These are phyloP conservation scores for Sebastes hopkinsi DNA, from an alignment of 2,797 vertebrate species.

Conservation along the genomic window DNA sequence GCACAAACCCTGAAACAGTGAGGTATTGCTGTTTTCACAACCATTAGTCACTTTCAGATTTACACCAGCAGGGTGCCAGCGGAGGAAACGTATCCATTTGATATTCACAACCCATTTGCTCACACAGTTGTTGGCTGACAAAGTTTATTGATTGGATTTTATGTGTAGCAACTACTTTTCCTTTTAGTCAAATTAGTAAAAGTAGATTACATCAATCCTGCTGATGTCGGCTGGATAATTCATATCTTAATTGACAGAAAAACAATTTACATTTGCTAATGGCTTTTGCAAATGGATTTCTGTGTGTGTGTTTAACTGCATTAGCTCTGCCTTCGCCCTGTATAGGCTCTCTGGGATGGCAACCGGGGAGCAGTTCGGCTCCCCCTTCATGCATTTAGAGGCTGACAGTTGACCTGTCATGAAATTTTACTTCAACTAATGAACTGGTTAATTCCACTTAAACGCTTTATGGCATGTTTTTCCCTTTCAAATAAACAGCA, in stretches of 20 bases:
- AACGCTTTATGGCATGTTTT: slow-evolving; percentile 48
- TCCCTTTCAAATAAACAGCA: slow-evolving; percentile 41
- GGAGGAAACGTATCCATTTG: slow-evolving; percentile 42
- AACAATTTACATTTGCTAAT: slow-evolving; percentile 78
- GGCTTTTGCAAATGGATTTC: slow-evolving; percentile 70
- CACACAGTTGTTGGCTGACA: slow-evolving; percentile 64
- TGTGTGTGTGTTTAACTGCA: slow-evolving; percentile 43
- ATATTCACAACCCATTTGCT: slow-evolving; percentile 66
- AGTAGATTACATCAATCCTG: slow-evolving; percentile 72
- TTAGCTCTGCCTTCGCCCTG: slow-evolving; percentile 33
- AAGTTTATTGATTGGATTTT: slow-evolving; percentile 73
- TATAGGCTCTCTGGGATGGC: slow-evolving; percentile 13
- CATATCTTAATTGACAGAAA: slow-evolving; percentile 78
- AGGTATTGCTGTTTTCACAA: slow-evolving; percentile 23
- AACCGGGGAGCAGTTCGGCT: slow-evolving; percentile 12
- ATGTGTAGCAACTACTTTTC: slow-evolving; percentile 71
- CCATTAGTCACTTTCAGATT: slow-evolving; percentile 57
- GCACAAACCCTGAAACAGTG: slow-evolving; percentile 16
- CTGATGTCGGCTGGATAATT: slow-evolving; percentile 74
- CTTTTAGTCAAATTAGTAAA: slow-evolving; percentile 77
- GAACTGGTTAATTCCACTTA: slow-evolving; percentile 64
- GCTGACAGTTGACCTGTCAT: slow-evolving; percentile 56
- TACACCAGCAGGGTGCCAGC: slow-evolving; percentile 42
- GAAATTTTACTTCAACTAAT: slow-evolving; percentile 64
- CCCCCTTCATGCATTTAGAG: slow-evolving; percentile 41